These are phyloP conservation scores for Stigmatopora nigra DNA, from an alignment of 2,113 vertebrate genomes.

Conservation along the genomic window DNA sequence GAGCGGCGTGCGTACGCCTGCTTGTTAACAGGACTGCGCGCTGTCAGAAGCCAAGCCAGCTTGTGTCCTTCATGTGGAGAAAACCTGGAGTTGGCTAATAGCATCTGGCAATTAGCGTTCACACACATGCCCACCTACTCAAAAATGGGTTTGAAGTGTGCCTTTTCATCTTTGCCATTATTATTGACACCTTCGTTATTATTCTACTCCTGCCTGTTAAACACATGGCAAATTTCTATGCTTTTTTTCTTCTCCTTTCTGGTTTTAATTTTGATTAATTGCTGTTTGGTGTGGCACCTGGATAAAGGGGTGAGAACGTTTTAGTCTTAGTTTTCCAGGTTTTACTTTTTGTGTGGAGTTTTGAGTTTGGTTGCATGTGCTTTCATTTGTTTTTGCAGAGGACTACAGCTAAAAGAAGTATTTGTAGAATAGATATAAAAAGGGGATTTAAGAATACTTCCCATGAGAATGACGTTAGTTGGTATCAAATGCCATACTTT, in stretches of 20 bases:
- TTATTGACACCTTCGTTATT: constrained; percentile 57
- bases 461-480: too few relatives aligned
- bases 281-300: constrained; percentile 1
- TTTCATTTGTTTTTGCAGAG: neutral
- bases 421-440: too few relatives aligned
- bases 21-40: constrained; percentile 28
- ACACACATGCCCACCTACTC: constrained; percentile 30
- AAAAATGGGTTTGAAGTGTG: constrained; percentile 53
- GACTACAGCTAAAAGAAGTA: too few relatives aligned
- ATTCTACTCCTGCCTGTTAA: constrained; percentile 56
- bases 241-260: constrained; percentile 20
- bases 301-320: neutral
- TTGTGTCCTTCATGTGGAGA: constrained; percentile 45
- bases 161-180: constrained; percentile 54
- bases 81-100: constrained; percentile 53
- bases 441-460: too few relatives aligned
- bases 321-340: neutral
- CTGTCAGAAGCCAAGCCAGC: constrained; percentile 34
- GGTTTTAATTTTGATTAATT: constrained; percentile 4
- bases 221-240: constrained; percentile 53
- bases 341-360: neutral
- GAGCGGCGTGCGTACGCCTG: constrained; percentile 28
- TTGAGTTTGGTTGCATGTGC: constrained; percentile 5
- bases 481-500: too few relatives aligned
- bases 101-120: constrained; percentile 44